Evolutionary conservation across 2,888 invertebrate genomes (phyloP), one percentile per base, ranked within the genome.

Genomic region (Labia minor): DNA sequence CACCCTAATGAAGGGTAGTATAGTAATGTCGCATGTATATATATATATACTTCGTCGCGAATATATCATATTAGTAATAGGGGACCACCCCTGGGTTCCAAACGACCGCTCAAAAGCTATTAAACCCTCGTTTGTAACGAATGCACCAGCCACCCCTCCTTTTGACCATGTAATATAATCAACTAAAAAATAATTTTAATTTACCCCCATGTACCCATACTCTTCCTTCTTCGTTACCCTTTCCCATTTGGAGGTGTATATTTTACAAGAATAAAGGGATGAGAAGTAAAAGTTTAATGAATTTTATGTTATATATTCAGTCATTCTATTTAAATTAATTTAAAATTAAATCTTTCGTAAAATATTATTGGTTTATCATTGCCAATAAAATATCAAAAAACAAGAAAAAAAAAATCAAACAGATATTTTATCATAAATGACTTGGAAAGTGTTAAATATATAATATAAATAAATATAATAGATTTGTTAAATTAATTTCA

Each of bases 71-170:
- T 49, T 49, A 49, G 49, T 49, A 49, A 14, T n/a, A 49, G 49
- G 49, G 49, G 3, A 11, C 49, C 14, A 11, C 49, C 49, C 49
- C 26, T 26, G 26, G 26, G 26, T 26, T 26, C 26, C 26, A 26
- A 26, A 26, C 26, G 26, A 26, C 26, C 26, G 26, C 14, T 16
- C 49, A 49, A 49, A 49, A 49, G 49, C 49, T 49, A 49, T 49
- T 49, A 49, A 49, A 49, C 49, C 49, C 49, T 49, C 49, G 49
- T 49, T 49, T 49, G 14, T 49, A 49, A 49, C 49, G 49, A 49
- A 49, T 49, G 49, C 49, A 49, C 49, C 16, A 11, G n/a, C 49
- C 4, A 11, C 14, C 49, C 49, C 49, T 11, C 49, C 49, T 8
- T 26, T 6, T 26, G 26, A 26, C 26, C 26, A 8, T 26, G 26